Conservation (phyloP, 2,888 invertebrate species). For the Tryphoninae sp. region DNA sequence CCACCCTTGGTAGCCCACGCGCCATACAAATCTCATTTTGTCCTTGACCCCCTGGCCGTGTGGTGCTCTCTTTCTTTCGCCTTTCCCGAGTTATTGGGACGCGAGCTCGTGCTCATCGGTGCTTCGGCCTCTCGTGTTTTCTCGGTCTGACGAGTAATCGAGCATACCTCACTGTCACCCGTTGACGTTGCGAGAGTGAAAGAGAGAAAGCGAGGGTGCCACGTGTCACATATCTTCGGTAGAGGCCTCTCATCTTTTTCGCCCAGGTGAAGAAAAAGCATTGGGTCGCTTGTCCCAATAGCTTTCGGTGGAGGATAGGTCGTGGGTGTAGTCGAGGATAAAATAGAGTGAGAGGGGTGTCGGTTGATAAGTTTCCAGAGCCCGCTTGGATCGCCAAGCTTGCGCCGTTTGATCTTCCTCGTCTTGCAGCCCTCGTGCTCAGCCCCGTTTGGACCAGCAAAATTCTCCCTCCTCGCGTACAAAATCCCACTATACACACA, state of each 20-base stretch:
- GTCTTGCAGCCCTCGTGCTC: conserved; percentile 54
- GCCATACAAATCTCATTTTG: neutral
- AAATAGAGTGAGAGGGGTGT: conserved; percentile 51
- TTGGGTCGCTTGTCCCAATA: conserved; percentile 16
- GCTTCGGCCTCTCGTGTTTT: conserved; percentile 6
- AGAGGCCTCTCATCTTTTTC: neutral
- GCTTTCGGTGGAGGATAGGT: conserved; percentile 47
- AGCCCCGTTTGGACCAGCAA: conserved; percentile 50
- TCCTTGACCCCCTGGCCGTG: conserved; percentile 51
- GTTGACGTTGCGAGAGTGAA: neutral
- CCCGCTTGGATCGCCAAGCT: conserved; percentile 72
- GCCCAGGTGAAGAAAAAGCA: conserved; percentile 37
- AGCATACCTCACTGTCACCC: neutral
- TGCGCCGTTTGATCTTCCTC: conserved; percentile 73
- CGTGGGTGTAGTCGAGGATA: conserved; percentile 33
- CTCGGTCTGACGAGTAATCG: conserved; percentile 11
- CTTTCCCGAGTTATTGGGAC: neutral
- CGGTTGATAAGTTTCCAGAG: conserved; percentile 65
- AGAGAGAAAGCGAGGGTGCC: neutral
- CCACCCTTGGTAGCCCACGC: neutral
- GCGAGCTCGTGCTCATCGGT: neutral
- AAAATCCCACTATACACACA: neutral
- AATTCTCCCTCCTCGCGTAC: conserved; percentile 4
- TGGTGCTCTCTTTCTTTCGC: neutral
- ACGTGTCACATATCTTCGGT: neutral